A percentile compares a stretch with the other conserved stretches of the same genome.
phyloP scores from a whole-genome alignment of 2,888 invertebrate genomes.

The Megastigmus dorsalis region DNA sequence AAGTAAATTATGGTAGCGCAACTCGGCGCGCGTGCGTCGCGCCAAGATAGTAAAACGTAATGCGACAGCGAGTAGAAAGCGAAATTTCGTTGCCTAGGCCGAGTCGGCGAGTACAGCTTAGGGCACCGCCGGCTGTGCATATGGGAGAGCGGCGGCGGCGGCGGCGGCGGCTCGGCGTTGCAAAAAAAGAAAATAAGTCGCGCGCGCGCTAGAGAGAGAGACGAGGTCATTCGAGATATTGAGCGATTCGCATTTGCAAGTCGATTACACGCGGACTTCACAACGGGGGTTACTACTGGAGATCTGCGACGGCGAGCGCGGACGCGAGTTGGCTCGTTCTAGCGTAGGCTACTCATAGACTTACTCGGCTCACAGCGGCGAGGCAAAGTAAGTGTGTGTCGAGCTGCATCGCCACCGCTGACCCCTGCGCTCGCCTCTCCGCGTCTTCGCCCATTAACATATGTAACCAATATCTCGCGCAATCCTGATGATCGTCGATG shows the following conservation, averaged over 20 bases:
- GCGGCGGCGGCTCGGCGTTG: neutral
- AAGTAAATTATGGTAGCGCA: neutral
- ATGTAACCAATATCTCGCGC: slow-evolving; percentile 63
- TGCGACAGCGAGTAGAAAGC: too few relatives aligned
- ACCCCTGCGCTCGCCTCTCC: slow-evolving; percentile 30
- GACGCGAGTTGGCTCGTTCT: neutral
- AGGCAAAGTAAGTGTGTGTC: neutral
- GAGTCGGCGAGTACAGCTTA: too few relatives aligned
- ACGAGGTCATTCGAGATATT: slow-evolving; percentile 34
- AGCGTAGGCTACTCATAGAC: neutral
- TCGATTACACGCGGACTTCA: slow-evolving; percentile 56
- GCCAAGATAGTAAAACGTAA: too few relatives aligned
- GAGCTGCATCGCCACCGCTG: too few relatives aligned
- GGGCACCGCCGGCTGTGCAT: too few relatives aligned
- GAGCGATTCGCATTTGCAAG: slow-evolving; percentile 64
- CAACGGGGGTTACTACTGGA: slow-evolving; percentile 27
- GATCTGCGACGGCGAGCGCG: neutral
- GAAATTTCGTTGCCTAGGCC: neutral
- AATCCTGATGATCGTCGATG: slow-evolving; percentile 67
- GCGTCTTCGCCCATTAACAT: slow-evolving; percentile 63
- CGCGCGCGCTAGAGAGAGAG: too few relatives aligned
- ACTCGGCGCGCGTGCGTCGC: neutral
- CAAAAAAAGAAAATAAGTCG: neutral
- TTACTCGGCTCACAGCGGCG: neutral
- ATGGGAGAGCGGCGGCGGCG: neutral